A percentile compares a stretch with the other conserved stretches of the same genome.
Evolutionary conservation across 2,113 vertebrate genomes (phyloP).

Genomic region (Neotoma lepida): DNA sequence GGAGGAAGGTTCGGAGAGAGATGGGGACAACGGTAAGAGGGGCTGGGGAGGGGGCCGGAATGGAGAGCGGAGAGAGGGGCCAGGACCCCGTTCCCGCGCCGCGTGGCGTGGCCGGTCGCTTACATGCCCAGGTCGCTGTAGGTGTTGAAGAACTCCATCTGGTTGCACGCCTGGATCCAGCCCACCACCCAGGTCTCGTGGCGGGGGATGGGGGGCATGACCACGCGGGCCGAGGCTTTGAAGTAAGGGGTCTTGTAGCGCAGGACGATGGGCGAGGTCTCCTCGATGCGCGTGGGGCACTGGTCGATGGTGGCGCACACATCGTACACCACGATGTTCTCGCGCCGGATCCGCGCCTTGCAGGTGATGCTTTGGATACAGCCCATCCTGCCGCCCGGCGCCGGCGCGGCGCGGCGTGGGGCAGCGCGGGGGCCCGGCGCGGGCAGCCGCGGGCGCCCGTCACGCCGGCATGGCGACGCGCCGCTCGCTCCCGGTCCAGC

Average conservation of each 20-base stretch:
- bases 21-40: conserved; percentile 41
- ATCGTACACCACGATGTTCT: conserved; percentile 96
- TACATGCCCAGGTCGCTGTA: conserved; percentile 96
- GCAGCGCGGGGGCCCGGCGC: conserved; percentile 66
- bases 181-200: conserved; percentile 98
- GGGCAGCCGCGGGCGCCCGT: conserved; percentile 73
- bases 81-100: conserved; percentile 57
- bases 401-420: conserved; percentile 74
- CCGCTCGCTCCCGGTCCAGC: conserved; percentile 65
- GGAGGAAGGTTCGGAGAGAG: conserved; percentile 54
- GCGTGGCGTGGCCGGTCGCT: conserved; percentile 81
- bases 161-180: conserved; percentile 99
- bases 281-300: conserved; percentile 94
- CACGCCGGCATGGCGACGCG: conserved; percentile 76
- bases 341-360: conserved; percentile 95
- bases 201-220: conserved; percentile 95
- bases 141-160: conserved; percentile 99
- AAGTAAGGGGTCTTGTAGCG: conserved; percentile 98
- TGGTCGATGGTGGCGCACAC: conserved; percentile 96
- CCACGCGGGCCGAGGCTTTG: conserved; percentile 94
- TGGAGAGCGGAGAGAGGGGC: neutral
- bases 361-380: conserved; percentile 97
- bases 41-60: conserved; percentile 14
- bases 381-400: conserved; percentile 89
- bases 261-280: conserved; percentile 97